phyloP scores from a whole-genome alignment of 2,113 vertebrate species.

The Naja naja region DNA sequence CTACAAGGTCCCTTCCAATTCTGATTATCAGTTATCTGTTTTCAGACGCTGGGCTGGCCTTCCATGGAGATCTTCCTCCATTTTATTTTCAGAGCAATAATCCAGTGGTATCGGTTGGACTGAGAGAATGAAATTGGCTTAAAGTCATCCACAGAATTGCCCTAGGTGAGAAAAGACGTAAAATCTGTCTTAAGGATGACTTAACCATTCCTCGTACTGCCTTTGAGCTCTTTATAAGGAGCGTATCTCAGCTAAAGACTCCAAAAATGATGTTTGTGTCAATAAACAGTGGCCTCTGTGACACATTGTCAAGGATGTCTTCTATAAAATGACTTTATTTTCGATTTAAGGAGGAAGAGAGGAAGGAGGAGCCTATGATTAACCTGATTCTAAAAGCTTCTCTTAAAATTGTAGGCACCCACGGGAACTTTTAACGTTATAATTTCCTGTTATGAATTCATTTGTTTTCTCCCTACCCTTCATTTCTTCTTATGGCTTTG shows the following conservation, averaged over 20 bases:
- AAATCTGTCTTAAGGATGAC: not conserved
- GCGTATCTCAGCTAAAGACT: not conserved
- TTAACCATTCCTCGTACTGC: not conserved
- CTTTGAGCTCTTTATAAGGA: not conserved
- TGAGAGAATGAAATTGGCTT: not conserved
- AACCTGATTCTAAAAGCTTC: not conserved
- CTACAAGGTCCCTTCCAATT: too few species aligned
- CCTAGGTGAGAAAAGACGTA: not conserved
- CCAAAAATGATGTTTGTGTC: not conserved
- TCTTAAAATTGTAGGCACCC: accelerated
- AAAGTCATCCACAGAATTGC: not conserved
- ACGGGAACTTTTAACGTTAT: not conserved
- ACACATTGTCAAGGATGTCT: not conserved
- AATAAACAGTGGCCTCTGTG: not conserved
- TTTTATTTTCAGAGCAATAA: not conserved
- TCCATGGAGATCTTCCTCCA: not conserved
- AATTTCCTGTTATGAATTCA: not conserved
- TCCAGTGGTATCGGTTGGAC: not conserved
- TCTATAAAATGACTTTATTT: not conserved
- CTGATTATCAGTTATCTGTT: too few species aligned
- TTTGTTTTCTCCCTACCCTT: not conserved
- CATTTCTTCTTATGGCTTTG: conserved; percentile 48
- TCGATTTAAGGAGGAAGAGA: not conserved
- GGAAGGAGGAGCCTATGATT: not conserved
- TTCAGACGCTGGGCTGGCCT: not conserved